Evolutionary conservation across 2,888 invertebrate species (phyloP).

Genomic region (Brenthis ino): DNA sequence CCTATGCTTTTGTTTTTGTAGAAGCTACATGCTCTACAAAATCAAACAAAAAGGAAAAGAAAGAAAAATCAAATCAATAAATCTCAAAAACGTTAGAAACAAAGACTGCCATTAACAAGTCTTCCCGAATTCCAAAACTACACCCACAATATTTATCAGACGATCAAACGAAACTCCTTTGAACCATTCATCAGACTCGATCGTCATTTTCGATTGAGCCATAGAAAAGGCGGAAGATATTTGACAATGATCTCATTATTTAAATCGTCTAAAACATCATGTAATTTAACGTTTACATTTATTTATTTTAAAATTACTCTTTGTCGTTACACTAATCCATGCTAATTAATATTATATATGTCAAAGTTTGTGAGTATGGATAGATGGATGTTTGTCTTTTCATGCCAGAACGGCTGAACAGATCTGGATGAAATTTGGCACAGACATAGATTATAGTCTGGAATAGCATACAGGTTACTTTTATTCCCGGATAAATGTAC

Average conservation of each 20-base stretch:
- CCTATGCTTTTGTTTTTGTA: too few species aligned
- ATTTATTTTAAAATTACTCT: too few species aligned
- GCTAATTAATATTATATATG: too few species aligned
- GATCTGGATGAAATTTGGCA: too few species aligned
- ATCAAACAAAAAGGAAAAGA: slow-evolving; percentile 10
- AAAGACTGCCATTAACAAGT: slow-evolving; percentile 50
- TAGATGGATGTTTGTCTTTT: too few species aligned
- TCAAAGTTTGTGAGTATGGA: too few species aligned
- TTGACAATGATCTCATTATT: neutral
- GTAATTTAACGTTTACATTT: neutral
- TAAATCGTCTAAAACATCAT: neutral
- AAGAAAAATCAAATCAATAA: slow-evolving; percentile 41
- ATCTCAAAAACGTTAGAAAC: slow-evolving; percentile 33
- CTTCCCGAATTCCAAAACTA: slow-evolving; percentile 60
- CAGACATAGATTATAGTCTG: too few species aligned
- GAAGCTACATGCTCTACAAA: neutral
- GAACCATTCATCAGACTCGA: slow-evolving; percentile 69
- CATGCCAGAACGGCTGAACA: too few species aligned
- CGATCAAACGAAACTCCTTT: slow-evolving; percentile 70
- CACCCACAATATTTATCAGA: slow-evolving; percentile 69
- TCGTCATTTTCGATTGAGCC: slow-evolving; percentile 62
- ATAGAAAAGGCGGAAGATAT: slow-evolving; percentile 63
- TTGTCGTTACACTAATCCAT: too few species aligned
- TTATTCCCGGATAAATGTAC: too few species aligned
- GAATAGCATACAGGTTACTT: too few species aligned